phyloP scores from a whole-genome alignment of 2,888 invertebrate species.

The Tineola bisselliella region DNA sequence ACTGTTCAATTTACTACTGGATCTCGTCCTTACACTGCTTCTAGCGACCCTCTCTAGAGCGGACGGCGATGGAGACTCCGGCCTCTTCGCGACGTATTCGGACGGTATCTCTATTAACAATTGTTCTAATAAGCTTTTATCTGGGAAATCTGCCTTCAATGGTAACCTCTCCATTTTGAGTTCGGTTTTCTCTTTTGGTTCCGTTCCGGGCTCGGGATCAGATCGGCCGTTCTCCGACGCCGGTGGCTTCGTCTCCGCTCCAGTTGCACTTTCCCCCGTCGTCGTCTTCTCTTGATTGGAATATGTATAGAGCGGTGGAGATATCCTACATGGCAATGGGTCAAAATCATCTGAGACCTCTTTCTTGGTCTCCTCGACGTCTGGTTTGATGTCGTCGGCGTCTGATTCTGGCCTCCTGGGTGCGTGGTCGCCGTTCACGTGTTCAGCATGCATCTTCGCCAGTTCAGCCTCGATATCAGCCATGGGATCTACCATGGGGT shows the following conservation, averaged over 20 bases:
- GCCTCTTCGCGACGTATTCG: constrained; percentile 60
- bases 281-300: constrained; percentile 75
- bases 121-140: constrained; percentile 77
- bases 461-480: constrained; percentile 76
- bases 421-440: constrained; percentile 35
- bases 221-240: constrained; percentile 37
- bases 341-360: constrained; percentile 57
- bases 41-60: constrained; percentile 54
- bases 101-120: constrained; percentile 86
- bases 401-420: constrained; percentile 18
- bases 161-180: constrained; percentile 43
- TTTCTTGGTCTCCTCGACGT: constrained; percentile 18
- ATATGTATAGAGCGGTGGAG: constrained; percentile 81
- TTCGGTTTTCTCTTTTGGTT: constrained; percentile 25
- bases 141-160: constrained; percentile 56
- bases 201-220: constrained; percentile 16
- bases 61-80: constrained; percentile 56
- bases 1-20: constrained; percentile 74
- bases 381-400: not conserved
- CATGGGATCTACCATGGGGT: constrained; percentile 63
- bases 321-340: constrained; percentile 75
- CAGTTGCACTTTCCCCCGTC: constrained; percentile 47
- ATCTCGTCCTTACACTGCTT: constrained; percentile 71
- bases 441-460: constrained; percentile 72
- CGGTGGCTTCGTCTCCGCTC: constrained; percentile 24